phyloP scores from a whole-genome alignment of 2,888 invertebrate species.

The Abrostola tripartita region DNA sequence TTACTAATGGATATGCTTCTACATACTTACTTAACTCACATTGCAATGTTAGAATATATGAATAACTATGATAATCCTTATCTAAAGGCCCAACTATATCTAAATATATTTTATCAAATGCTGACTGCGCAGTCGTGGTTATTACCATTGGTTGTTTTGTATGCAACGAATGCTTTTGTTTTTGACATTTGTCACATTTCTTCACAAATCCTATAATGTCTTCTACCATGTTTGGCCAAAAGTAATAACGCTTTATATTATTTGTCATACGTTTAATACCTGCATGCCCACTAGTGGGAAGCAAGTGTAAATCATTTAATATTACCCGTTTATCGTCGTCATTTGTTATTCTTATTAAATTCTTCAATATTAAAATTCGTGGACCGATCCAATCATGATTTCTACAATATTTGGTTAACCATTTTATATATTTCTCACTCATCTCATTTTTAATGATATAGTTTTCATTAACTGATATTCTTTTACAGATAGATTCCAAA shows the following conservation, averaged over 20 bases:
- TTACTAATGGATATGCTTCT: constrained; percentile 19
- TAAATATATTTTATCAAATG: constrained; percentile 17
- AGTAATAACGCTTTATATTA: constrained; percentile 5
- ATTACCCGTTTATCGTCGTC: constrained; percentile 2
- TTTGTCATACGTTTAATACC: constrained; percentile 9
- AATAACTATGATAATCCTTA: not conserved
- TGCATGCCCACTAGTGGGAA: constrained; percentile 11
- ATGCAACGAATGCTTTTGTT: not conserved
- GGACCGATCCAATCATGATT: constrained; percentile 3
- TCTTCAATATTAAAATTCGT: not conserved
- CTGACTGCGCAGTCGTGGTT: too few species aligned
- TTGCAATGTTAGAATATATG: not conserved
- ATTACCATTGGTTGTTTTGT: constrained; percentile 27
- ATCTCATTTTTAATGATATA: not conserved
- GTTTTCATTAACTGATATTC: not conserved
- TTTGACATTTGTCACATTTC: constrained; percentile 6
- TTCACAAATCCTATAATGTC: constrained; percentile 7
- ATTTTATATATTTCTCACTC: not conserved
- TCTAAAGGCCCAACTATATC: constrained; percentile 6
- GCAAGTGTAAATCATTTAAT: constrained; percentile 8
- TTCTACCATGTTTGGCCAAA: constrained; percentile 8
- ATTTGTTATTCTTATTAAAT: not conserved
- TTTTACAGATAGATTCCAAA: not conserved
- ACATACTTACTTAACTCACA: constrained; percentile 11
- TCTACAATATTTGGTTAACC: not conserved